These are phyloP conservation scores for Zapus hudsonius DNA, from an alignment of 2,113 vertebrate species.

Conservation along the genomic window DNA sequence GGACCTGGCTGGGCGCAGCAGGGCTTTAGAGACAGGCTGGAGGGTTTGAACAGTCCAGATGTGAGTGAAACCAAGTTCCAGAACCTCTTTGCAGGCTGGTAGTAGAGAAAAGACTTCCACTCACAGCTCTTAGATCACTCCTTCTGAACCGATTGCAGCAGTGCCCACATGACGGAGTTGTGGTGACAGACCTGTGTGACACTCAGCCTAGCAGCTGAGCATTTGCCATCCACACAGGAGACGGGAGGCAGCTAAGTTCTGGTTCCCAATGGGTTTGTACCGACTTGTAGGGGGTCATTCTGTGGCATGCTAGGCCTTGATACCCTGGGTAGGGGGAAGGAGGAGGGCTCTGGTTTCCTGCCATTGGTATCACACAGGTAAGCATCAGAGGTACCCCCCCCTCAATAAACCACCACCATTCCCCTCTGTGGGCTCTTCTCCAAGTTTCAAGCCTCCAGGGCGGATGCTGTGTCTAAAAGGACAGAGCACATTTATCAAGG, in stretches of 20 bases:
- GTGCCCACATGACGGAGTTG: rapidly evolving
- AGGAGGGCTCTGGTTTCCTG: neutral
- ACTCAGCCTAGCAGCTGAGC: rapidly evolving
- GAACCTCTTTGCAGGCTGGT: rapidly evolving
- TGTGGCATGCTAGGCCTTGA: rapidly evolving
- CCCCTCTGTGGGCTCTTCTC: neutral
- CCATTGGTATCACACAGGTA: neutral
- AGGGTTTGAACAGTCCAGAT: neutral
- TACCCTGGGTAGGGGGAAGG: too few species aligned
- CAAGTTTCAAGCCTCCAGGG: neutral
- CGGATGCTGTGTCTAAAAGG: neutral
- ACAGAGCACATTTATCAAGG: neutral
- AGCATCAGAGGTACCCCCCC: neutral
- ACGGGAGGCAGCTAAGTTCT: rapidly evolving
- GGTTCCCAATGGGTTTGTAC: rapidly evolving
- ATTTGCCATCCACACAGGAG: rapidly evolving
- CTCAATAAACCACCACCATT: neutral
- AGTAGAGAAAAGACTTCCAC: rapidly evolving
- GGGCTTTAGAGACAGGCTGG: rapidly evolving
- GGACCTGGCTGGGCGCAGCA: neutral
- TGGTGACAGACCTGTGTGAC: rapidly evolving
- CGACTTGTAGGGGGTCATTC: rapidly evolving
- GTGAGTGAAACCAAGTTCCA: neutral
- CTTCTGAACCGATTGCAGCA: neutral
- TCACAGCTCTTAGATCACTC: neutral